Evolutionary conservation across 2,888 invertebrate genomes (phyloP).

Genomic region (Nemoura dubitans): DNA sequence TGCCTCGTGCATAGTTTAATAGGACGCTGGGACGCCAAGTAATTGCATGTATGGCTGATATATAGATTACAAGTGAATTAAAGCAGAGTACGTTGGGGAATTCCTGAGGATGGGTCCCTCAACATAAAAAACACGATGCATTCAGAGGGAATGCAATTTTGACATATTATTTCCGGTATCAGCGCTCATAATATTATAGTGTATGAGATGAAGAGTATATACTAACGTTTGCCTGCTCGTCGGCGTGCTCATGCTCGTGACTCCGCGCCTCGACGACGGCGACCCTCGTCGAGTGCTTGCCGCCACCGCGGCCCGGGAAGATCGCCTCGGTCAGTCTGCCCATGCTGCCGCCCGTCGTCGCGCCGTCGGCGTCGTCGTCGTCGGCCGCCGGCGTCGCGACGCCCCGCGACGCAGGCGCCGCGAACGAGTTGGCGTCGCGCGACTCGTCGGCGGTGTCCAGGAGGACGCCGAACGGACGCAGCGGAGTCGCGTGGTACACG

Average conservation of each 20-base stretch:
- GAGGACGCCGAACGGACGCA: conserved; percentile 47
- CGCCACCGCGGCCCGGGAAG: neutral
- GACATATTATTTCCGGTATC: too few relatives aligned
- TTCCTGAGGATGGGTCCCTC: too few relatives aligned
- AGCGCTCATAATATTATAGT: too few relatives aligned
- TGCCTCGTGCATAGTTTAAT: too few relatives aligned
- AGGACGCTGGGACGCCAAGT: too few relatives aligned
- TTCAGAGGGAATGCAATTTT: too few relatives aligned
- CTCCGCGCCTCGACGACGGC: neutral
- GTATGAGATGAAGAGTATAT: too few relatives aligned
- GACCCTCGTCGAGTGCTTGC: conserved; percentile 30
- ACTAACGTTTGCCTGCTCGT: neutral
- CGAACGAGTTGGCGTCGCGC: neutral
- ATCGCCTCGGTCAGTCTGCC: conserved; percentile 40
- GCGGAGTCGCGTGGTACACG: conserved; percentile 49
- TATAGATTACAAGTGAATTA: too few relatives aligned
- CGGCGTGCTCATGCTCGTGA: neutral
- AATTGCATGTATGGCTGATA: too few relatives aligned
- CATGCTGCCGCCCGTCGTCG: conserved; percentile 2
- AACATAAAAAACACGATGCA: too few relatives aligned
- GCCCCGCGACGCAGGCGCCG: conserved; percentile 21
- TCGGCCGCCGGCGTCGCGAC: neutral
- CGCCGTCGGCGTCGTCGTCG: neutral
- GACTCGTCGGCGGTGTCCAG: conserved; percentile 25
- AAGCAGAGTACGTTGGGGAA: too few relatives aligned